Evolutionary conservation across 2,113 vertebrate genomes (phyloP).

Genomic region (Donacobius atricapilla): DNA sequence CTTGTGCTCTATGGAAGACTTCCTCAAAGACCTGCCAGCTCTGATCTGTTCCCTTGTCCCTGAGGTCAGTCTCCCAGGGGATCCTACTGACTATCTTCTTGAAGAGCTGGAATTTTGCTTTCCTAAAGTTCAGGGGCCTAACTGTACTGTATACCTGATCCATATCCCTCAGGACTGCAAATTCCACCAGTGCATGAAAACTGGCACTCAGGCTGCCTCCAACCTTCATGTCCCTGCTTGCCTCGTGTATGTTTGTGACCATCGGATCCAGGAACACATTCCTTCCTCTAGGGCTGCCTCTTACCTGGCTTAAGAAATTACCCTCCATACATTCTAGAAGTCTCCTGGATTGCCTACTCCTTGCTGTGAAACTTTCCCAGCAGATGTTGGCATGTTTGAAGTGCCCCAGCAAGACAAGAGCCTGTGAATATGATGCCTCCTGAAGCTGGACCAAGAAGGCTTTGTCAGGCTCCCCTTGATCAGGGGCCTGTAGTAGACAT

Average conservation of each 20-base stretch:
- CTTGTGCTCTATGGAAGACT: background rate
- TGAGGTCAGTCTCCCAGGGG: background rate
- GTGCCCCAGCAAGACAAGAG: background rate
- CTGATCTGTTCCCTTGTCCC: background rate
- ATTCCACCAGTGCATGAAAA: background rate
- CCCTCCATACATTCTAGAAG: background rate
- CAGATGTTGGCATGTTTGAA: background rate
- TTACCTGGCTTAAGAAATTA: background rate
- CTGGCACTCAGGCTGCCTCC: background rate
- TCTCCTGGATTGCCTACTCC: background rate
- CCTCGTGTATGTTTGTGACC: rapidly evolving
- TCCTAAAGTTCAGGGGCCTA: background rate
- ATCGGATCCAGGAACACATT: background rate
- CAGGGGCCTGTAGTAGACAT: background rate
- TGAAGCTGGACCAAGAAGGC: background rate
- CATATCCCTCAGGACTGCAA: background rate
- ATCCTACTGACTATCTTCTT: background rate
- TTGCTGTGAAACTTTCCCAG: background rate
- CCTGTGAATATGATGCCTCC: rapidly evolving
- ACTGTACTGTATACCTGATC: background rate
- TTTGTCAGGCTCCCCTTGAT: background rate
- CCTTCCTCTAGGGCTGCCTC: background rate
- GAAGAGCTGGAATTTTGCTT: background rate
- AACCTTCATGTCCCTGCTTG: rapidly evolving
- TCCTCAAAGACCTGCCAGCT: background rate